Conservation (phyloP, 2,113 vertebrate genomes). For the Caranx ignobilis region DNA sequence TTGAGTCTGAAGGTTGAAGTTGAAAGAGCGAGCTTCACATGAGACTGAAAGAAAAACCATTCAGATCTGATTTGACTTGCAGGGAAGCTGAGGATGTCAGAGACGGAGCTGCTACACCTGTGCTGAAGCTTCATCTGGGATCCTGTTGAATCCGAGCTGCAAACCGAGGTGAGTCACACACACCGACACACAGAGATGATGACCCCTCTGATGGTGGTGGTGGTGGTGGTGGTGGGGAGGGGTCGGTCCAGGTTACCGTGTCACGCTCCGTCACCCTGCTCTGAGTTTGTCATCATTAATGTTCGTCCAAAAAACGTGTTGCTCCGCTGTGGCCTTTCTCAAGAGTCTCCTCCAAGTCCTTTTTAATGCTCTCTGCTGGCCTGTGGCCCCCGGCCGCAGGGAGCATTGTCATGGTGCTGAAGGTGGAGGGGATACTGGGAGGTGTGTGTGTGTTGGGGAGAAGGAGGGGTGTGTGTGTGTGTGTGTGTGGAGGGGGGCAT, state of each 20-base stretch:
- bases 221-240: not conserved
- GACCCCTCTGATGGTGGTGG: not conserved
- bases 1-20: conserved; percentile 14
- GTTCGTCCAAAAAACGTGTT: conserved; percentile 68
- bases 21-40: no score
- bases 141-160: not conserved
- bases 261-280: conserved; percentile 53
- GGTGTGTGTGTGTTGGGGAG: conserved; percentile 26
- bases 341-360: conserved; percentile 62
- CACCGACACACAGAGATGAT: not conserved
- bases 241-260: conserved; percentile 35
- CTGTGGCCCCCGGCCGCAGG: conserved; percentile 57
- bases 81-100: not conserved
- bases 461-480: conserved; percentile 30
- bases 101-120: no score
- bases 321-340: conserved; percentile 49
- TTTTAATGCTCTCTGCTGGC: conserved; percentile 71
- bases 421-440: conserved; percentile 55
- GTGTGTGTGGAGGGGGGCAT: conserved; percentile 50
- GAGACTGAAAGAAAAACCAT: not conserved
- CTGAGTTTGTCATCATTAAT: conserved; percentile 78
- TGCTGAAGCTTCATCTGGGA: not conserved
- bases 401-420: conserved; percentile 69
- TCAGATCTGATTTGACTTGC: not conserved
- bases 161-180: not conserved